These are phyloP conservation scores for Benthosema pterotum DNA, from an alignment of 2,797 vertebrate species.

Conservation along the genomic window DNA sequence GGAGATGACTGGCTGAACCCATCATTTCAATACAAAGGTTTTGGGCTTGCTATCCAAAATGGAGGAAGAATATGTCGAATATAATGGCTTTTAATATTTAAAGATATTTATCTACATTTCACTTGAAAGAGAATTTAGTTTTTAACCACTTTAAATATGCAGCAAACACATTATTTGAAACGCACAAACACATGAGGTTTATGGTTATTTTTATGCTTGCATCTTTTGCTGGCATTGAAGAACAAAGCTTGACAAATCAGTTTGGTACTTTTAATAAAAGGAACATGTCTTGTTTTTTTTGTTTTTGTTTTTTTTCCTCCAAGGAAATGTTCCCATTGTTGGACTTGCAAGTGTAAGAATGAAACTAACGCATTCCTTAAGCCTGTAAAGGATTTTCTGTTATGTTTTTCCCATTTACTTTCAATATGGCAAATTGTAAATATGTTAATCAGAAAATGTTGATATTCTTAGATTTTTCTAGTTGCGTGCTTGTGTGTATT, in stretches of 20 bases:
- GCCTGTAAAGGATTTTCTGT: constrained; percentile 25
- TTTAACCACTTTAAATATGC: constrained; percentile 3
- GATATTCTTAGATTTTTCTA: constrained; percentile 37
- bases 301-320: neutral
- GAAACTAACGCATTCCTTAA: constrained; percentile 54
- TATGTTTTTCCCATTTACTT: constrained; percentile 41
- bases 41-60: neutral
- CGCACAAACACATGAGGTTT: neutral
- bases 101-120: constrained; percentile 49
- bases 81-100: constrained; percentile 40
- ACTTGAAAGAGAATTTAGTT: constrained; percentile 2
- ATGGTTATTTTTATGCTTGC: constrained; percentile 29
- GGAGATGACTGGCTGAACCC: constrained; percentile 15
- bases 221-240: constrained; percentile 38
- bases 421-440: constrained; percentile 33
- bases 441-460: constrained; percentile 34
- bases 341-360: constrained; percentile 34
- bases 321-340: constrained; percentile 36
- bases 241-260: constrained; percentile 71
- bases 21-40: constrained; percentile 10
- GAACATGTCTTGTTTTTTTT: too few relatives aligned
- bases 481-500: constrained; percentile 42
- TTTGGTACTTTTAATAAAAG: constrained; percentile 52
- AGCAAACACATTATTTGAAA: constrained; percentile 6
- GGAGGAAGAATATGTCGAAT: constrained; percentile 8